A percentile compares a stretch with the other conserved stretches of the same genome.
These are phyloP conservation scores for Kryptopterus vitreolus DNA, from an alignment of 2,797 vertebrate species.

Conservation along the genomic window DNA sequence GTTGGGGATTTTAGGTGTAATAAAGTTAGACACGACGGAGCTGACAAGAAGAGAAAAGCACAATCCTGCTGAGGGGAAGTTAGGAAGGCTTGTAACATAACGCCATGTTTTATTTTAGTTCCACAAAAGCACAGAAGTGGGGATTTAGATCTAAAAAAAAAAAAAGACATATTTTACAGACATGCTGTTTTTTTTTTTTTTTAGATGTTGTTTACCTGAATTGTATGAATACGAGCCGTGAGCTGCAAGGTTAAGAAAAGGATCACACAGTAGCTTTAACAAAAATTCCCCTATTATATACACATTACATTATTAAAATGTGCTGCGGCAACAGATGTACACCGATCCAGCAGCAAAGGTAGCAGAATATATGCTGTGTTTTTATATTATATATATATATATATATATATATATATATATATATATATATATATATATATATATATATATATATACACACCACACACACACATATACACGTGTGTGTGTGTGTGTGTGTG, in stretches of 20 bases:
- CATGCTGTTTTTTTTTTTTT: constrained; percentile 65
- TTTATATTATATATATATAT: no score
- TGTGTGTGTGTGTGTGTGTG: no score
- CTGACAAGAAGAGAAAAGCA: constrained; percentile 25
- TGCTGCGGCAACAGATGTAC: neutral
- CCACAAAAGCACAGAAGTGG: constrained; percentile 15
- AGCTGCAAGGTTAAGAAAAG: constrained; percentile 75
- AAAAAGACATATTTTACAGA: constrained; percentile 10
- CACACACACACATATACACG: no score
- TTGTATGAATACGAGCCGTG: constrained; percentile 90
- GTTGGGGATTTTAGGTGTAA: neutral
- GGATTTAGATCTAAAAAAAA: constrained; percentile 50
- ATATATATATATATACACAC: no score
- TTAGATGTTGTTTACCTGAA: constrained; percentile 90
- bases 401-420: no score
- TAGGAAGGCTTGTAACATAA: constrained; percentile 32
- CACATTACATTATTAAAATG: neutral
- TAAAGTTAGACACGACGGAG: constrained; percentile 34
- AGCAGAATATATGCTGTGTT: no score
- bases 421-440: no score
- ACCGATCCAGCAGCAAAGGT: no score
- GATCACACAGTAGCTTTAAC: constrained; percentile 20
- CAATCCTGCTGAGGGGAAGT: constrained; percentile 40
- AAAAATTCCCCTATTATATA: no score
- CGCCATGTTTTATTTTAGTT: neutral